Base-by-base conservation (phyloP, 2,888 invertebrate genomes). In the Sympetrum striolatum region DNA sequence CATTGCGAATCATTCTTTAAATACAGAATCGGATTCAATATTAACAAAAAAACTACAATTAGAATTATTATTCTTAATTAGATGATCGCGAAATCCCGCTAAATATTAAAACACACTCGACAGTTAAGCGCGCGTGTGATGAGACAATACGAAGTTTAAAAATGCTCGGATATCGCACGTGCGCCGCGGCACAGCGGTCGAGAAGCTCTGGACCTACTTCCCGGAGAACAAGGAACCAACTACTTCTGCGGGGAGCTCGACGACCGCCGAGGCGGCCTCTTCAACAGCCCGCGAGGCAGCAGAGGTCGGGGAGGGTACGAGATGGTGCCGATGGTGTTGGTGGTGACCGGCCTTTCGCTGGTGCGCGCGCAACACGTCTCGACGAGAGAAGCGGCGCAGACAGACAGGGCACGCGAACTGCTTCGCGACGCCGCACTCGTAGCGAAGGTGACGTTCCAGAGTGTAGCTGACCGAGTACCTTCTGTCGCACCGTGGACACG, bases 321-420 rank as follows among this genome's bases (percentile, higher is more conserved):
- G 86, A 60, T 86, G 86, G 86, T 86, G 86, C 58, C 86, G 86
- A 64, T 86, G 86, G 86, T 86, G 86, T 86, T 86, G 86, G 86
- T 86, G 86, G 81, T 91, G 91, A 81, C 91, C 90, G 60, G 91
- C 90, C 90, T 91, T 91, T 31, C 91, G 90, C 86, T 91, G 91
- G 82, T 91, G 91, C 60, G 90, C 90, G 37, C 90, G 90, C 25
- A 91, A 80, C 91, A 93, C 93, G 92, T 94, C 94, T 92, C 93
- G 92, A 90, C 94, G 93, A 60, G 93, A 93, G 92, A 94, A 94
- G 91, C 93, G 93, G 91, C 93, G 92, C 53, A 92, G 93, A 92
- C 94, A 94, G 91, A 94, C 93, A 90, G 92, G 92, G 92, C 94
- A 94, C 90, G 93, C 92, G 92, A 94, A 94, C 91, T 93, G 93